Conservation (phyloP, 1,140 invertebrate species). For the Lethrus apterus region DNA sequence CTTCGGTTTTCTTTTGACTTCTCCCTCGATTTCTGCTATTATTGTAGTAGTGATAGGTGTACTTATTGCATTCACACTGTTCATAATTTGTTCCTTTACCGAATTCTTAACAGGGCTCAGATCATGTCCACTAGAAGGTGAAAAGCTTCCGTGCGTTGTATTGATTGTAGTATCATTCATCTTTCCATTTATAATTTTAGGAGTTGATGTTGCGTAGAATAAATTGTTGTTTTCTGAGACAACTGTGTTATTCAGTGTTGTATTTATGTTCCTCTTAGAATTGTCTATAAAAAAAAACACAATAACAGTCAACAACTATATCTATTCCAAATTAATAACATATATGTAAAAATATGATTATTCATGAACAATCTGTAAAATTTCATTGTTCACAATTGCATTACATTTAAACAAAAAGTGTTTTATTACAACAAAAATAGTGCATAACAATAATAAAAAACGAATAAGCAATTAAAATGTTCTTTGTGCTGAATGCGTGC, state of each 20-base stretch:
- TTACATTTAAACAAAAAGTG: background rate
- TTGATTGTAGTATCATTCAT: slow-evolving; percentile 24
- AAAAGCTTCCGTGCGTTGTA: slow-evolving; percentile 22
- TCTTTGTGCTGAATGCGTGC: slow-evolving; percentile 4
- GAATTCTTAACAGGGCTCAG: slow-evolving; percentile 25
- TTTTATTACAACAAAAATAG: slow-evolving; percentile 5
- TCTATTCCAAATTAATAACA: slow-evolving; percentile 2
- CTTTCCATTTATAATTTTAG: slow-evolving; percentile 30
- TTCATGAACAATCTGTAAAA: background rate
- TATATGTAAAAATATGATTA: background rate
- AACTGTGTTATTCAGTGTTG: slow-evolving; percentile 16
- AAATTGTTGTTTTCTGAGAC: slow-evolving; percentile 27
- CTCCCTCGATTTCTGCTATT: slow-evolving; percentile 36
- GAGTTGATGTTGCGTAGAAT: slow-evolving; percentile 31
- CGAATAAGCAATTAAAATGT: background rate
- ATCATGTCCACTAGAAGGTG: slow-evolving; percentile 24
- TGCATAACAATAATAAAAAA: background rate
- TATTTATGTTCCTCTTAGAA: slow-evolving; percentile 17
- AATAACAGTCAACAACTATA: no score
- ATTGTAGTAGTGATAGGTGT: slow-evolving; percentile 20
- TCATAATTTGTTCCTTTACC: slow-evolving; percentile 34
- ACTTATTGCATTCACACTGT: slow-evolving; percentile 31
- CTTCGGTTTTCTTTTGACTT: slow-evolving; percentile 33
- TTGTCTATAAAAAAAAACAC: slow-evolving; percentile 31
- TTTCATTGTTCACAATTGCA: no score